Conservation (phyloP, 2,888 invertebrate genomes). For the Coecobrya sp. region DNA sequence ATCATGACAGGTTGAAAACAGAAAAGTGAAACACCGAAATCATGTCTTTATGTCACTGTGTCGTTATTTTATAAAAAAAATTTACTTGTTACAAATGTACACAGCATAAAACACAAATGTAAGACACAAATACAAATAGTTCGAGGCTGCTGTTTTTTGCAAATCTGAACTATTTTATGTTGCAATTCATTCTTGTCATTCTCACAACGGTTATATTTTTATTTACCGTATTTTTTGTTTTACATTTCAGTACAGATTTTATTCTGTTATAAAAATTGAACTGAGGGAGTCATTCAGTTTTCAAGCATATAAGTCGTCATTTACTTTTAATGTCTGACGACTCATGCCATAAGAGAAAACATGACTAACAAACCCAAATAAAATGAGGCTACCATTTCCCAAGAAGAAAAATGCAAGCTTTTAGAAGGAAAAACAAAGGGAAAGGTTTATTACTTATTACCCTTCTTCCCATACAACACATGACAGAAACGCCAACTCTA, state of each 20-base stretch:
- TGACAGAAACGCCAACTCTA: neutral
- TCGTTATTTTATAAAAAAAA: neutral
- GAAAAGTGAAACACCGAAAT: neutral
- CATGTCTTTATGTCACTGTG: conserved; percentile 9
- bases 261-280: no score
- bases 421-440: conserved; percentile 6
- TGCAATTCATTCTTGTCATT: no score
- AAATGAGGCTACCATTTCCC: conserved; percentile 25
- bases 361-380: conserved; percentile 3
- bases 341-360: conserved; percentile 7
- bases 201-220: neutral
- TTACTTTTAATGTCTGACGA: neutral
- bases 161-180: no score
- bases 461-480: neutral
- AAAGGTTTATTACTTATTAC: conserved; percentile 62
- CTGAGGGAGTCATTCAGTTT: no score
- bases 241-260: no score
- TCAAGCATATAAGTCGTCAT: no score
- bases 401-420: neutral
- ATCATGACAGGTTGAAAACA: neutral
- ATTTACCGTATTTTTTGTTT: neutral
- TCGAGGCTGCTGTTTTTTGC: no score
- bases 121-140: no score
- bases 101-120: no score
- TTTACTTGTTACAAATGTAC: neutral